phyloP scores from a whole-genome alignment of 2,888 invertebrate genomes.

The Sinhomidia bicolor region DNA sequence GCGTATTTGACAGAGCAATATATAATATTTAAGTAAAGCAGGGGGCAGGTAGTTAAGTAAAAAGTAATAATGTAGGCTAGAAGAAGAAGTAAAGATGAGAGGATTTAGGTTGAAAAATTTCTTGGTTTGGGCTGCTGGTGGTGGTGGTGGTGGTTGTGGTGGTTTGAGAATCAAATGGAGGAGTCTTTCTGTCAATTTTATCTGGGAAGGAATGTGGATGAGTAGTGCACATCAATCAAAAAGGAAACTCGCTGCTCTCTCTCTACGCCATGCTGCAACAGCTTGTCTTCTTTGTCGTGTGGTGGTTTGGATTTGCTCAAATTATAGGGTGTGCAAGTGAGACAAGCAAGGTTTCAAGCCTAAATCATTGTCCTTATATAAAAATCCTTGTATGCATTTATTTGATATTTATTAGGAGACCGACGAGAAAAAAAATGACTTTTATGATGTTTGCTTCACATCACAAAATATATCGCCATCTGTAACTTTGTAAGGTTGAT shows the following conservation, averaged over 20 bases:
- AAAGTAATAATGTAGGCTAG: not conserved
- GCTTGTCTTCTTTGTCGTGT: not conserved
- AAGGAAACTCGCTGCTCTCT: not conserved
- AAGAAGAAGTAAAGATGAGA: too few species aligned
- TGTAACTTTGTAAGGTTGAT: too few species aligned
- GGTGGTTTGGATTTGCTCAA: too few species aligned
- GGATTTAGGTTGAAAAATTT: too few species aligned
- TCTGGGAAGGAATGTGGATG: conserved; percentile 2
- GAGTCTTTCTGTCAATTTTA: conserved; percentile 33
- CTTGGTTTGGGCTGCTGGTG: too few species aligned
- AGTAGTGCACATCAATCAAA: conserved; percentile 20
- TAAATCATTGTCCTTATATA: not conserved
- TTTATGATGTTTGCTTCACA: not conserved
- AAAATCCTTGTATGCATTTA: not conserved
- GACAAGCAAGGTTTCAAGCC: conserved; percentile 18
- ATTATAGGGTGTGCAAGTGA: not conserved
- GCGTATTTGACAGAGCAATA: not conserved
- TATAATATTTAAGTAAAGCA: conserved; percentile 10
- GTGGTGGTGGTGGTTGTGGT: too few species aligned
- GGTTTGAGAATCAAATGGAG: not conserved
- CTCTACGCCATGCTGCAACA: not conserved
- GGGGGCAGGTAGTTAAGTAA: not conserved
- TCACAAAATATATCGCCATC: not conserved
- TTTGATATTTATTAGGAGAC: not conserved
- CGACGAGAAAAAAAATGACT: not conserved